Evolutionary conservation across 2,888 invertebrate species (phyloP).

Genomic region (Auanema freiburgensis): DNA sequence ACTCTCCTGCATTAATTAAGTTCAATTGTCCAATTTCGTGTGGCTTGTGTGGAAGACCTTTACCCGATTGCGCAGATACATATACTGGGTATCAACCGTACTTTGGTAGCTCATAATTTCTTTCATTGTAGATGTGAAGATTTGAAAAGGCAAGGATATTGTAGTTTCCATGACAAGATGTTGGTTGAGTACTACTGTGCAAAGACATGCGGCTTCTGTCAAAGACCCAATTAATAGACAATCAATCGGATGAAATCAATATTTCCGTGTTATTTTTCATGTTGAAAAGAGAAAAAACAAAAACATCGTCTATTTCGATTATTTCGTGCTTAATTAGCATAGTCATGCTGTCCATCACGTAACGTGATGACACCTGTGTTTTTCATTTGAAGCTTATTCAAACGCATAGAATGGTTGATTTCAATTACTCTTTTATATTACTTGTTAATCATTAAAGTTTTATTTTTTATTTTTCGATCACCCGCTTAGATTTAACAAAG

Average conservation of each 20-base stretch:
- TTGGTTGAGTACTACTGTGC: slow-evolving; percentile 32
- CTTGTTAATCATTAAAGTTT: too few relatives aligned
- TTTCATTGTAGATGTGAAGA: not conserved
- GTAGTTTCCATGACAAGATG: slow-evolving; percentile 3
- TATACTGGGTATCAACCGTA: not conserved
- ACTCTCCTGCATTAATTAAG: not conserved
- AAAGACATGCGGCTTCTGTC: slow-evolving; percentile 32
- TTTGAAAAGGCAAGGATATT: not conserved
- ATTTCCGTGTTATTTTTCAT: too few relatives aligned
- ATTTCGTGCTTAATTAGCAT: too few relatives aligned
- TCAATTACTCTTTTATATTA: too few relatives aligned
- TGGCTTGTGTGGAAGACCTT: not conserved
- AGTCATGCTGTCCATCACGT: too few relatives aligned
- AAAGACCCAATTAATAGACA: slow-evolving; percentile 17
- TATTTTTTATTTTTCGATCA: too few relatives aligned
- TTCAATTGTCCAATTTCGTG: not conserved
- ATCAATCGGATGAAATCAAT: not conserved
- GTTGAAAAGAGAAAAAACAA: too few relatives aligned
- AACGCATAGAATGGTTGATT: too few relatives aligned
- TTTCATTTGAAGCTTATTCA: too few relatives aligned
- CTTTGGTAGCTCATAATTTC: not conserved
- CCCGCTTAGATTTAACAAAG: too few relatives aligned
- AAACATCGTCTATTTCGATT: too few relatives aligned
- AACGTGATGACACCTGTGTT: too few relatives aligned
- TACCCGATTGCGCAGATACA: not conserved